Percentiles rank a stretch among this genome's conserved stretches.
Conservation (phyloP, 2,113 vertebrate species). For the Notothenia rossii region DNA sequence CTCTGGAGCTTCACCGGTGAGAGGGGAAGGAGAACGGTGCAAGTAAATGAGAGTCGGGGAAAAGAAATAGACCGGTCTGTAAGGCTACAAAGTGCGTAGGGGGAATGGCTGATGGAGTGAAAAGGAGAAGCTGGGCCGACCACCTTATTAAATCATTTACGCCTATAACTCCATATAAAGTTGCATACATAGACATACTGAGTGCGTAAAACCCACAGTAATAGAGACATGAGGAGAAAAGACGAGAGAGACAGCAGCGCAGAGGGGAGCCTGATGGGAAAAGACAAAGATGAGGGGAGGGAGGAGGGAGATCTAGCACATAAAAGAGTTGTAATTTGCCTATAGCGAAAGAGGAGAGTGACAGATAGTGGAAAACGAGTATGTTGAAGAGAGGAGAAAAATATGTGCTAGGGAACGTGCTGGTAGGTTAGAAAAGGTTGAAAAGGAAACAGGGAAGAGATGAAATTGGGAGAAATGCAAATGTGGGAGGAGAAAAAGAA, state of each 20-base stretch:
- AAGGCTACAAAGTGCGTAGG: conserved; percentile 61
- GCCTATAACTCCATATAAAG: conserved; percentile 27
- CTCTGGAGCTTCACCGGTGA: conserved; percentile 55
- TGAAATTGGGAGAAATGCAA: conserved; percentile 42
- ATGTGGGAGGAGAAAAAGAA: conserved; percentile 30
- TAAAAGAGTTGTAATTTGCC: conserved; percentile 77
- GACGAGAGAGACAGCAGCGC: conserved; percentile 62
- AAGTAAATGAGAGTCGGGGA: conserved; percentile 47
- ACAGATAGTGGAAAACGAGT: conserved; percentile 63
- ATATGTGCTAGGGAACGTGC: conserved; percentile 30
- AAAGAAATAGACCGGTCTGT: conserved; percentile 52
- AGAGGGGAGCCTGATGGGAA: conserved; percentile 72
- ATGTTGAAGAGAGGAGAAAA: conserved; percentile 57
- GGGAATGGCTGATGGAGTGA: conserved; percentile 21
- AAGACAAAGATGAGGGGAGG: conserved; percentile 66
- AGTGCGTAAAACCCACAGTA: conserved; percentile 55
- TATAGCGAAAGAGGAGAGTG: conserved; percentile 62
- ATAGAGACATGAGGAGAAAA: conserved; percentile 71
- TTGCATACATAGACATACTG: conserved; percentile 34
- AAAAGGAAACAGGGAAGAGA: conserved; percentile 45
- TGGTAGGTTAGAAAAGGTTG: conserved; percentile 31
- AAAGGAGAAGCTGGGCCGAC: conserved; percentile 39
- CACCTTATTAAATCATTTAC: conserved; percentile 20
- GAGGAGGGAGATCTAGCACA: conserved; percentile 54
- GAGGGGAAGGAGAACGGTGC: conserved; percentile 27